These are phyloP conservation scores for Arizona elegans DNA, from an alignment of 2,113 vertebrate species.

Conservation along the genomic window DNA sequence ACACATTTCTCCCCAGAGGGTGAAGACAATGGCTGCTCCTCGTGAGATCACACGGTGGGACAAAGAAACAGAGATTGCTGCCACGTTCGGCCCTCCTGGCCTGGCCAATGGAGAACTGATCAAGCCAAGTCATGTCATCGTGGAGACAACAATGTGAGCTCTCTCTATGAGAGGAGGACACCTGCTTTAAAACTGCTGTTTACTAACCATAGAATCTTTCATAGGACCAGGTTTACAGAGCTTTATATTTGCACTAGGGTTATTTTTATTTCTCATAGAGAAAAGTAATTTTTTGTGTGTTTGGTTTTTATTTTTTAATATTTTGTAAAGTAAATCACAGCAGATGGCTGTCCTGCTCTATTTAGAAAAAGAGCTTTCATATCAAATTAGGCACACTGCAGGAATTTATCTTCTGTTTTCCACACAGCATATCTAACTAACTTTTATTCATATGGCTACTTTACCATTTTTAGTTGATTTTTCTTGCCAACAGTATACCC, in stretches of 20 bases:
- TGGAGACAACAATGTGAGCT: slow-evolving; percentile 98
- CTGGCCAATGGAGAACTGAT: slow-evolving; percentile 76
- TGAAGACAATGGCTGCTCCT: slow-evolving; percentile 90
- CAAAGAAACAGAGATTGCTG: slow-evolving; percentile 68
- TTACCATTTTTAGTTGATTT: slow-evolving; percentile 68
- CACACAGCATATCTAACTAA: slow-evolving; percentile 66
- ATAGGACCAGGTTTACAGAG: slow-evolving; percentile 93
- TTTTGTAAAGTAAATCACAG: slow-evolving; percentile 73
- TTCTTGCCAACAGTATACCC: slow-evolving; percentile 72
- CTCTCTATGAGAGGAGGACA: slow-evolving; percentile 81
- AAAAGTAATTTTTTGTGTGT: slow-evolving; percentile 71
- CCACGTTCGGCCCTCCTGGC: slow-evolving; percentile 70
- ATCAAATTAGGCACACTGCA: slow-evolving; percentile 74
- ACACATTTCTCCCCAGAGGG: slow-evolving; percentile 73
- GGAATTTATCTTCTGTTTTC: slow-evolving; percentile 70
- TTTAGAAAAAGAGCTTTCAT: slow-evolving; percentile 71
- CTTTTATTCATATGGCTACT: slow-evolving; percentile 51
- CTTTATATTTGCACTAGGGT: slow-evolving; percentile 88
- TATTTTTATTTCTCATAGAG: slow-evolving; percentile 80
- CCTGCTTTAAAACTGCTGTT: slow-evolving; percentile 81
- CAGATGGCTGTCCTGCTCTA: slow-evolving; percentile 53
- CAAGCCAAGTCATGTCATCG: slow-evolving; percentile 91
- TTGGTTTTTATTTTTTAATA: slow-evolving; percentile 53
- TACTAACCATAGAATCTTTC: slow-evolving; percentile 87
- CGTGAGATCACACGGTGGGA: slow-evolving; percentile 78